Evolutionary conservation across 2,888 invertebrate genomes (phyloP).

Genomic region (Alcis repandata): DNA sequence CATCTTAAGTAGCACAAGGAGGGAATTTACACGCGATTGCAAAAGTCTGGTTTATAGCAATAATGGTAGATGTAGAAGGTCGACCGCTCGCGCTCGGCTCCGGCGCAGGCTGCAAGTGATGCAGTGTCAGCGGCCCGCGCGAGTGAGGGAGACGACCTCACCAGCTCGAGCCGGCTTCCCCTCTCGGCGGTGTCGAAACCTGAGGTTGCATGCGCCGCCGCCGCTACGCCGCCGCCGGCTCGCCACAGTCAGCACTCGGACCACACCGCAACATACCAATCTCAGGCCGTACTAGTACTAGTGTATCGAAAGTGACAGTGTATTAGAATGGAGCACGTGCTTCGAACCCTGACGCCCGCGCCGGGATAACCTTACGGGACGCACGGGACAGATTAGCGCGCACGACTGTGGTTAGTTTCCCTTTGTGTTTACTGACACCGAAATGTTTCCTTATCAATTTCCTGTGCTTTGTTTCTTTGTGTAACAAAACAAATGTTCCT

Average conservation of each 20-base stretch:
- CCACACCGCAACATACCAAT: slow-evolving; percentile 61
- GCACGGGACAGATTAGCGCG: slow-evolving; percentile 16
- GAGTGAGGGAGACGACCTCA: slow-evolving; percentile 68
- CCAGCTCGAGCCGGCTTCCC: slow-evolving; percentile 59
- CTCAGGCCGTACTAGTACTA: slow-evolving; percentile 57
- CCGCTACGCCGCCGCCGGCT: slow-evolving; percentile 55
- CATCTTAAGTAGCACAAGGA: slow-evolving; percentile 67
- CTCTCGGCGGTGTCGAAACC: slow-evolving; percentile 77
- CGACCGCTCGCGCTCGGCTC: slow-evolving; percentile 66
- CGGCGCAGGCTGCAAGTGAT: slow-evolving; percentile 58
- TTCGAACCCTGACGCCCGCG: slow-evolving; percentile 48
- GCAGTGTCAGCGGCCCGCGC: slow-evolving; percentile 52
- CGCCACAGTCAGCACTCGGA: slow-evolving; percentile 62
- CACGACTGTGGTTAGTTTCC: slow-evolving; percentile 43
- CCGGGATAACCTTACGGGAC: slow-evolving; percentile 51
- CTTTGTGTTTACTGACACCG: background rate
- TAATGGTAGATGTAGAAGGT: slow-evolving; percentile 80
- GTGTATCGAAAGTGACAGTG: slow-evolving; percentile 77
- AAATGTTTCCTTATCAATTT: slow-evolving; percentile 18
- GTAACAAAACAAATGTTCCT: slow-evolving; percentile 12
- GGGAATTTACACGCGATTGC: slow-evolving; percentile 72
- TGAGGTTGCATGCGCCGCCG: slow-evolving; percentile 73
- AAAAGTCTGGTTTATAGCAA: slow-evolving; percentile 79
- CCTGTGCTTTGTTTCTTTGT: slow-evolving; percentile 17
- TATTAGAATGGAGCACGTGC: slow-evolving; percentile 64